Evolutionary conservation across 1,140 invertebrate species (phyloP).

Genomic region (Drosophila lacertosa): DNA sequence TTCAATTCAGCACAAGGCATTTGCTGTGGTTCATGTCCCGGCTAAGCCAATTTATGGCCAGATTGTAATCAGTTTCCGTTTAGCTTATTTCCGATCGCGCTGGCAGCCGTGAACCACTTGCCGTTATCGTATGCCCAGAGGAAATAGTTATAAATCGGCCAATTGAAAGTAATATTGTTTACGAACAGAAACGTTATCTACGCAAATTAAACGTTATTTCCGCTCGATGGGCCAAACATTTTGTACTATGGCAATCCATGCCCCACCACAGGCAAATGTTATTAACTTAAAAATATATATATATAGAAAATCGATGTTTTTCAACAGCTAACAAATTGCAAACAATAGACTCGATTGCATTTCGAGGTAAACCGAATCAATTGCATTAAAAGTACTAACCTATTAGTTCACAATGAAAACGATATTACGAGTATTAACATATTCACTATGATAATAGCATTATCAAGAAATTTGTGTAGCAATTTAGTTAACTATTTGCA

Average conservation of each 20-base stretch:
- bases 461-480: constrained; percentile 71
- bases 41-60: neutral
- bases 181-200: neutral
- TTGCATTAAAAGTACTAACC: constrained; percentile 10
- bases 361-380: constrained; percentile 24
- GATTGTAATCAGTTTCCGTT: neutral
- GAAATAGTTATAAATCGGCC: constrained; percentile 1
- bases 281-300: constrained; percentile 54
- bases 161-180: constrained; percentile 2
- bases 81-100: neutral
- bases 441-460: constrained; percentile 58
- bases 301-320: constrained; percentile 9
- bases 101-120: neutral
- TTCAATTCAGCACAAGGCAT: constrained; percentile 2
- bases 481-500: constrained; percentile 70
- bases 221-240: constrained; percentile 12
- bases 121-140: neutral
- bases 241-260: constrained; percentile 5
- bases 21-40: constrained; percentile 42
- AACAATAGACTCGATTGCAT: constrained; percentile 39
- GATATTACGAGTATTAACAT: constrained; percentile 20
- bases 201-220: constrained; percentile 19
- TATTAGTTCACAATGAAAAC: constrained; percentile 4
- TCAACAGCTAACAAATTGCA: constrained; percentile 10
- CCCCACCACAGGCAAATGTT: constrained; percentile 45